Conservation (phyloP, 2,888 invertebrate genomes). For the Psylliodes chrysocephalus region DNA sequence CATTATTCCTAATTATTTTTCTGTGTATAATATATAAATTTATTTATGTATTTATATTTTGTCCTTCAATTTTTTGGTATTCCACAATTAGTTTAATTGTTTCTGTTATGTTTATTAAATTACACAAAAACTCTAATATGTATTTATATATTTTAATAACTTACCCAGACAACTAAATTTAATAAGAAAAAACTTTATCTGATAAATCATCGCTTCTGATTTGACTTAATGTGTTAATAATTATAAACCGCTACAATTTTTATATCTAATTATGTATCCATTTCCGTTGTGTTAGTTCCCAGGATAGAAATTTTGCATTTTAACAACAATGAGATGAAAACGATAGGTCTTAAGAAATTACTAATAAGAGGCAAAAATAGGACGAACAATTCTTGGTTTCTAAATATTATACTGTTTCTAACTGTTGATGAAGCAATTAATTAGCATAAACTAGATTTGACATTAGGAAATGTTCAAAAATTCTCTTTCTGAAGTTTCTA, state of each 20-base stretch:
- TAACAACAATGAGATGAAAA: constrained; percentile 41
- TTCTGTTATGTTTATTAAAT: too few relatives aligned
- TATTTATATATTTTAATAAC: not conserved
- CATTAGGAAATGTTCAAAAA: not conserved
- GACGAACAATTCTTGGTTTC: constrained; percentile 17
- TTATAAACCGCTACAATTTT: constrained; percentile 48
- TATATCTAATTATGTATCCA: constrained; percentile 46
- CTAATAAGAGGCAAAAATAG: constrained; percentile 19
- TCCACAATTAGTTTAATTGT: too few relatives aligned
- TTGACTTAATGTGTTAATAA: constrained; percentile 49
- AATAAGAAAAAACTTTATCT: constrained; percentile 36
- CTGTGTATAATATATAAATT: too few relatives aligned
- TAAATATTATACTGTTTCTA: constrained; percentile 14
- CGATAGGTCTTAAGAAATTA: constrained; percentile 28
- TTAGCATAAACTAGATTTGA: constrained; percentile 5
- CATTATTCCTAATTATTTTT: too few relatives aligned
- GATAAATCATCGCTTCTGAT: constrained; percentile 35
- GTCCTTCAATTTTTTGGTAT: too few relatives aligned
- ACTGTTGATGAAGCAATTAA: constrained; percentile 13
- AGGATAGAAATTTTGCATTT: constrained; percentile 47
- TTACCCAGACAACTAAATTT: constrained; percentile 15
- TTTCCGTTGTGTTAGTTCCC: constrained; percentile 50
- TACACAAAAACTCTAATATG: not conserved
- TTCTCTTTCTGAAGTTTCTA: too few relatives aligned
- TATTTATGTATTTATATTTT: too few relatives aligned